Base-by-base conservation (phyloP, 2,888 invertebrate species). In the Ectropis crepuscularia region DNA sequence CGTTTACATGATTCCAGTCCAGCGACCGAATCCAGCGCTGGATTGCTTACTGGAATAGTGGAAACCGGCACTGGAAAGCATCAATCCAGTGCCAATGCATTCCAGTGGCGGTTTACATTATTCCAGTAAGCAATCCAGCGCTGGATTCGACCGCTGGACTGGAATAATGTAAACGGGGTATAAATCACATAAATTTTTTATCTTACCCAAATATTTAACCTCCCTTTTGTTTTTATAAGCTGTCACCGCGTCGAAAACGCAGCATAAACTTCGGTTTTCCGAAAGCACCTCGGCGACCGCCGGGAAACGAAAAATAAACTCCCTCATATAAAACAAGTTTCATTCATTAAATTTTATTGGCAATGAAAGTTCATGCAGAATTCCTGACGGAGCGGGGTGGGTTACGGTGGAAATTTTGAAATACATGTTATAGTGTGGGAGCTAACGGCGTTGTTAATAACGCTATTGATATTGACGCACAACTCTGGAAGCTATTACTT, bases 391-490 rank as follows among this genome's bases (percentile, higher is more conserved):
- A 65, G 53, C 51, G 55, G 67, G 68, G 62, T 51, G 57, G 63
- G 61, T 62, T 68, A 66, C 63, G 73, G 71, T 71, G 54, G 48
- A 63, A 63, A 65, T 67, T 67, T 68, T 61, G 48, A 67, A 69
- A 86, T 83, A 85, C 84, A 86, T 83, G 85, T 83, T 86, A 81
- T 65, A 60, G 64, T 53, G 0, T 5, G 28, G 45, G 64, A 39
- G 51, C 0, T 16, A 6, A 10, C 8, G 48, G 36, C 0, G 28
- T 6, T 8, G 5, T 9, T 28, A 10, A 38, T 54, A 39, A 49
- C 61, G 16, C 16, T 28, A 4, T 28, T 28, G 16, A 4, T 28
- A 4, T 28, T 4, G 16, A 28, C 16, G 16, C 16, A 28, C 16
- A 4, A 28, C 16, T 28, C 4, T 28, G 16, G 4, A 28, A n/a